Evolutionary conservation across 1,140 invertebrate species (phyloP).

Genomic region (Drosophila athabasca): DNA sequence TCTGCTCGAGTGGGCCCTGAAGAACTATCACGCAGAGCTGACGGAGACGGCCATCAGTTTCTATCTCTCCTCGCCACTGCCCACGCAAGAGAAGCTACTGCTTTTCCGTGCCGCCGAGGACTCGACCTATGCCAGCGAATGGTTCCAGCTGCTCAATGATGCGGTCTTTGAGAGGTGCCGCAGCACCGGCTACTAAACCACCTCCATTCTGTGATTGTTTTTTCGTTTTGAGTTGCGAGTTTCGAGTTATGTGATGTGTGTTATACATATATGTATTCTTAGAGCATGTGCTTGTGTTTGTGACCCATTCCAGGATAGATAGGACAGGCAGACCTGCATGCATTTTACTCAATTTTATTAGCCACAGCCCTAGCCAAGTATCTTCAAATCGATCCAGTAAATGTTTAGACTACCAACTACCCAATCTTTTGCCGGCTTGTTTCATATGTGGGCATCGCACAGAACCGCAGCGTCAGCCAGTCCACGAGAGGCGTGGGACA

Average conservation of each 20-base stretch:
- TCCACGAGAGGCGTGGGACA: slow-evolving; percentile 85
- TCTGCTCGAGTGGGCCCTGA: slow-evolving; percentile 77
- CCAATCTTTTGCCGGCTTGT: neutral
- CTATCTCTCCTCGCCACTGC: slow-evolving; percentile 70
- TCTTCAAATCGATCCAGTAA: slow-evolving; percentile 40
- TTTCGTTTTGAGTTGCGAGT: neutral
- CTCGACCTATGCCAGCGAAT: slow-evolving; percentile 73
- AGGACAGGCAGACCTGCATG: slow-evolving; percentile 1
- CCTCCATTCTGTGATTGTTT: slow-evolving; percentile 46
- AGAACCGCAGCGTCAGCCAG: slow-evolving; percentile 85
- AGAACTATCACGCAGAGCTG: slow-evolving; percentile 79
- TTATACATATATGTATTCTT: neutral
- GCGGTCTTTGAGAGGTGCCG: slow-evolving; percentile 73
- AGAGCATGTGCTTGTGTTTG: slow-evolving; percentile 4
- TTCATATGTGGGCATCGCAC: slow-evolving; percentile 84
- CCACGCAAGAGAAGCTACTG: slow-evolving; percentile 59
- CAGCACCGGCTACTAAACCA: slow-evolving; percentile 66
- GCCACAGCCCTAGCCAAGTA: slow-evolving; percentile 53
- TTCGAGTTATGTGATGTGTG: slow-evolving; percentile 7
- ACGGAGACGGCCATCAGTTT: slow-evolving; percentile 78
- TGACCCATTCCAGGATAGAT: slow-evolving; percentile 14
- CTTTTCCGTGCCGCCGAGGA: slow-evolving; percentile 77
- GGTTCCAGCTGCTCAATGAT: slow-evolving; percentile 81
- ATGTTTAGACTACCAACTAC: slow-evolving; percentile 30
- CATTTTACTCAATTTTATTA: slow-evolving; percentile 32